These are phyloP conservation scores for Beris chalybata DNA, from an alignment of 2,888 invertebrate genomes.

Conservation along the genomic window DNA sequence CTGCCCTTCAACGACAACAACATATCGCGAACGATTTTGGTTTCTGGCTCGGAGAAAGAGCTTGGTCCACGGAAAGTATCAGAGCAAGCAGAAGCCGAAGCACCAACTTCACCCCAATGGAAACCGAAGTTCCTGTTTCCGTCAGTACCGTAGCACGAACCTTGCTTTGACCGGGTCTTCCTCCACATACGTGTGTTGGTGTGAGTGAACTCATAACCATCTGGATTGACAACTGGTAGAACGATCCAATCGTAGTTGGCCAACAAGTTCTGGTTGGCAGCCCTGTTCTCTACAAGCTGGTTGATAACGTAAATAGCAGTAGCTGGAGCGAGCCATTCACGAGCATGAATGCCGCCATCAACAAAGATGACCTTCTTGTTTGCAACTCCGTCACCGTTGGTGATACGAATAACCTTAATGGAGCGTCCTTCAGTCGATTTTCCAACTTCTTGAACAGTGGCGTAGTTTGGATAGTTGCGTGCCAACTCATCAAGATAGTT, in stretches of 20 bases:
- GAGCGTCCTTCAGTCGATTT: slow-evolving; percentile 33
- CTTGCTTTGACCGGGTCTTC: slow-evolving; percentile 60
- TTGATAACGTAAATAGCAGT: slow-evolving; percentile 60
- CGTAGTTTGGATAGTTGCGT: not conserved
- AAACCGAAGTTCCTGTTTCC: slow-evolving; percentile 71
- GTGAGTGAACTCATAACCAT: slow-evolving; percentile 62
- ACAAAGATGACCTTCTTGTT: slow-evolving; percentile 34
- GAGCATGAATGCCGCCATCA: slow-evolving; percentile 57
- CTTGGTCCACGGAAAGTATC: slow-evolving; percentile 60
- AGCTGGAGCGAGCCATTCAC: slow-evolving; percentile 64
- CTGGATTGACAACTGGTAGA: slow-evolving; percentile 65
- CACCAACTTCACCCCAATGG: slow-evolving; percentile 62
- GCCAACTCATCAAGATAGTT: slow-evolving; percentile 50
- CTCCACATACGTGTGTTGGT: slow-evolving; percentile 59
- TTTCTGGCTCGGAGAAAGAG: slow-evolving; percentile 64
- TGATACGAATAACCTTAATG: slow-evolving; percentile 62
- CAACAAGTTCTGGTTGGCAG: slow-evolving; percentile 53
- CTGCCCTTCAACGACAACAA: slow-evolving; percentile 39
- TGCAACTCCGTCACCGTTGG: slow-evolving; percentile 52
- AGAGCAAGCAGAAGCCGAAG: slow-evolving; percentile 52
- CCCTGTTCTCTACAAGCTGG: slow-evolving; percentile 58
- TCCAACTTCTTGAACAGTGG: slow-evolving; percentile 32
- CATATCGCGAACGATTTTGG: slow-evolving; percentile 40
- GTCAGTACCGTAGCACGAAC: slow-evolving; percentile 65
- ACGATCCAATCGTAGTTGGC: slow-evolving; percentile 63